phyloP scores from a whole-genome alignment of 2,888 invertebrate species.

The Omphaloscelis lunosa region DNA sequence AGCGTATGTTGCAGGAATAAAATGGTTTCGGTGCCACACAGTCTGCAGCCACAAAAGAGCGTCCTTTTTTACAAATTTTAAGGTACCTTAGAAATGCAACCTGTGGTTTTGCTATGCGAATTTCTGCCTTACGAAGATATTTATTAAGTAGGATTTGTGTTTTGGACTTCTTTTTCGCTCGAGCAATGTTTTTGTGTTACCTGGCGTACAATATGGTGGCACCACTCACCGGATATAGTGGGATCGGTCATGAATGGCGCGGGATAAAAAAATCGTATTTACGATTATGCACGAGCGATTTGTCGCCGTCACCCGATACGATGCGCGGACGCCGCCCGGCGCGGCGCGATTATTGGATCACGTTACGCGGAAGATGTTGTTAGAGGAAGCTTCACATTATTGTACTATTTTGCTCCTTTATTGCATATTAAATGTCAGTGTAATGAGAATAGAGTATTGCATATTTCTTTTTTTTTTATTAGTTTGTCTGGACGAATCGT shows the following conservation, averaged over 20 bases:
- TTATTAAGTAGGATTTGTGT: constrained; percentile 71
- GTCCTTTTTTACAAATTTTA: constrained; percentile 81
- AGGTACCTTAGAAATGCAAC: constrained; percentile 87
- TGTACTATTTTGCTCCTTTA: constrained; percentile 62
- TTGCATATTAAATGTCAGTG: constrained; percentile 61
- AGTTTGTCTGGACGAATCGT: not conserved
- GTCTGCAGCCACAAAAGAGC: constrained; percentile 88
- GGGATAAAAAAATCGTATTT: constrained; percentile 85
- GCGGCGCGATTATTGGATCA: constrained; percentile 84
- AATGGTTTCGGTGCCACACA: constrained; percentile 87
- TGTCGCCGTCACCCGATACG: constrained; percentile 87
- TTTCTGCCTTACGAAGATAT: constrained; percentile 70
- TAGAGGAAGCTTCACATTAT: constrained; percentile 70
- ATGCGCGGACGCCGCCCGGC: constrained; percentile 75
- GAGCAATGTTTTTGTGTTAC: constrained; percentile 84
- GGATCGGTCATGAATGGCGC: constrained; percentile 80
- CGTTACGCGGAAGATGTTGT: constrained; percentile 81
- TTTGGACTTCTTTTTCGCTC: constrained; percentile 69
- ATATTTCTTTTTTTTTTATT: constrained; percentile 22
- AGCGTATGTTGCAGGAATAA: constrained; percentile 83
- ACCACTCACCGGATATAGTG: constrained; percentile 86
- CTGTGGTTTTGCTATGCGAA: constrained; percentile 69
- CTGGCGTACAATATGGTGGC: constrained; percentile 84
- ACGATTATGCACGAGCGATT: constrained; percentile 90
- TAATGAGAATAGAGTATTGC: constrained; percentile 23